Conservation (phyloP, 2,113 vertebrate genomes). For the Vanacampus margaritifer region DNA sequence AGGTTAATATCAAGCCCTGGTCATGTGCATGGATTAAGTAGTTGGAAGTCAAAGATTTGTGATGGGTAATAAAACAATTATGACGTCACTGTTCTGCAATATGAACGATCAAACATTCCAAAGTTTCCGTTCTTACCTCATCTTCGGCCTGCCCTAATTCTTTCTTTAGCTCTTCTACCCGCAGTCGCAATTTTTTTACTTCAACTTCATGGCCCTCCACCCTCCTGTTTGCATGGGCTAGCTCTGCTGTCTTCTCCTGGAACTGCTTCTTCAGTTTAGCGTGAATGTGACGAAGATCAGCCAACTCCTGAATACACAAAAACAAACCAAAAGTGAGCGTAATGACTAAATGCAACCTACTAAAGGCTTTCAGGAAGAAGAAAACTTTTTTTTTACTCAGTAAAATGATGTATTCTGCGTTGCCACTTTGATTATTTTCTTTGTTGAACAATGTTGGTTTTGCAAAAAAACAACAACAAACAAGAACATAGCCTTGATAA, state of each 20-base stretch:
- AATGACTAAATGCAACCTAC: not conserved
- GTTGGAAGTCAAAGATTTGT: not conserved
- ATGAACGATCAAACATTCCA: not conserved
- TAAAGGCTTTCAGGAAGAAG: too few relatives aligned
- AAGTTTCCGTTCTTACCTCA: conserved; percentile 69
- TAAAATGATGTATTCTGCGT: too few relatives aligned
- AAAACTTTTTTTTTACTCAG: too few relatives aligned
- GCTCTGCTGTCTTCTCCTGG: conserved; percentile 89
- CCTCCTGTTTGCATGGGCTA: conserved; percentile 84
- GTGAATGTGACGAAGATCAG: conserved; percentile 88
- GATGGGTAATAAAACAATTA: not conserved
- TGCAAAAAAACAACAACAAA: too few relatives aligned
- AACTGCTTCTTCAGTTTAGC: conserved; percentile 95
- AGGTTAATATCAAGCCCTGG: too few relatives aligned
- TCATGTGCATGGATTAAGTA: not conserved
- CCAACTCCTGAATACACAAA: conserved; percentile 79
- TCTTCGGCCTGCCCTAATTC: conserved; percentile 96
- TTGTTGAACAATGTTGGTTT: too few relatives aligned
- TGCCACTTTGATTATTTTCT: too few relatives aligned
- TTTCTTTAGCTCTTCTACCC: conserved; percentile 96
- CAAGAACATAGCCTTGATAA: too few relatives aligned
- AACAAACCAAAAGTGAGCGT: not conserved
- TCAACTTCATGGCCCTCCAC: conserved; percentile 90
- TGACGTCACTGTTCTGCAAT: not conserved
- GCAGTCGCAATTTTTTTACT: conserved; percentile 90